phyloP scores from a whole-genome alignment of 2,888 invertebrate species.

The Corythucha ciliata region DNA sequence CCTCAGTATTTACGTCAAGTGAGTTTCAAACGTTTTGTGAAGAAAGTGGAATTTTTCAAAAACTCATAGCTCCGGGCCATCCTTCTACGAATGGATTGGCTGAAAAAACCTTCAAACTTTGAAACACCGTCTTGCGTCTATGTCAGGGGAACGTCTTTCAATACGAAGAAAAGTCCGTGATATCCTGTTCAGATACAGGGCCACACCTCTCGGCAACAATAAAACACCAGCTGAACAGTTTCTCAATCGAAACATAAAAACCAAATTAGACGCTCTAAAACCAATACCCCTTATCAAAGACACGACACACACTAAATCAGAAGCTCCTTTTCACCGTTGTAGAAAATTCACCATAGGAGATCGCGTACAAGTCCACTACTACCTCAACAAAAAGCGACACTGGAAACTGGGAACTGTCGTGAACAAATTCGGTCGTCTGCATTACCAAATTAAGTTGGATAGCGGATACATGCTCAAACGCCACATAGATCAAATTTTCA shows the following conservation, averaged over 20 bases:
- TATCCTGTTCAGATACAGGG: too few species aligned
- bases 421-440: conserved; percentile 8
- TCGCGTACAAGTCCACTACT: conserved; percentile 6
- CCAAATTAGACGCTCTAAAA: conserved; percentile 8
- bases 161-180: too few species aligned
- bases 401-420: background rate
- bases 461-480: conserved; percentile 6
- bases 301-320: background rate
- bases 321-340: too few species aligned
- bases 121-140: too few species aligned
- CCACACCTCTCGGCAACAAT: conserved; percentile 2
- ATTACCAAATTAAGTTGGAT: conserved; percentile 1
- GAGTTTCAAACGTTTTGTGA: too few species aligned
- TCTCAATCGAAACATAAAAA: conserved; percentile 5
- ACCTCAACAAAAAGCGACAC: conserved; percentile 9
- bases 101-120: too few species aligned
- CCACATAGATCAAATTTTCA: conserved; percentile 4
- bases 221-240: conserved; percentile 1
- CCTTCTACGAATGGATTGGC: too few species aligned
- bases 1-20: too few species aligned
- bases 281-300: too few species aligned
- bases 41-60: too few species aligned
- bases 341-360: conserved; percentile 5
- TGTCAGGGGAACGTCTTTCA: too few species aligned
- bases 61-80: too few species aligned